phyloP scores from a whole-genome alignment of 2,888 invertebrate species.

The Strigamia transsilvanica region DNA sequence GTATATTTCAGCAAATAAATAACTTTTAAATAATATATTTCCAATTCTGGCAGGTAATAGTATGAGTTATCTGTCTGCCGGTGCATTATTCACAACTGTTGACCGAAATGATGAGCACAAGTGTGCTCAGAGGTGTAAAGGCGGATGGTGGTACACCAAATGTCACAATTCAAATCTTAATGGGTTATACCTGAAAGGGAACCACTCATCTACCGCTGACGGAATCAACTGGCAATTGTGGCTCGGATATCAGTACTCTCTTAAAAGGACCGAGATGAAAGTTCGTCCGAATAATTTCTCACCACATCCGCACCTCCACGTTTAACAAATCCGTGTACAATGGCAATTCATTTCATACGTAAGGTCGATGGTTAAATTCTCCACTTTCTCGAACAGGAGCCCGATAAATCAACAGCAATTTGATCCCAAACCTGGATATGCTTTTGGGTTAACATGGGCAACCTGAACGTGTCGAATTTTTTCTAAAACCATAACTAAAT shows the following conservation, averaged over 20 bases:
- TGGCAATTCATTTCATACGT: too few species aligned
- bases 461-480: slow-evolving; percentile 77
- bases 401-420: too few species aligned
- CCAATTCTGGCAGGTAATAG: slow-evolving; percentile 71
- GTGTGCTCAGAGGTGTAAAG: slow-evolving; percentile 74
- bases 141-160: slow-evolving; percentile 78
- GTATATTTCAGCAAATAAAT: not conserved
- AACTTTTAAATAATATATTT: not conserved
- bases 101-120: slow-evolving; percentile 76
- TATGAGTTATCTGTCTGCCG: slow-evolving; percentile 61
- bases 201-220: not conserved
- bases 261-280: slow-evolving; percentile 42
- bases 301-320: too few species aligned
- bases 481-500: slow-evolving; percentile 90
- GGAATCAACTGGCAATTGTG: slow-evolving; percentile 1
- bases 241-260: slow-evolving; percentile 27
- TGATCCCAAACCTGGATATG: too few species aligned
- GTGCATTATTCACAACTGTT: slow-evolving; percentile 67
- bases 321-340: too few species aligned
- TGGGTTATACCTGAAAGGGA: slow-evolving; percentile 70
- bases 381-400: too few species aligned
- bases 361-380: too few species aligned
- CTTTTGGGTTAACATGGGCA: too few species aligned
- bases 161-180: slow-evolving; percentile 75
- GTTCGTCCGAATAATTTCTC: not conserved